These are phyloP conservation scores for Glareola pratincola DNA, from an alignment of 2,113 vertebrate species.

Conservation along the genomic window DNA sequence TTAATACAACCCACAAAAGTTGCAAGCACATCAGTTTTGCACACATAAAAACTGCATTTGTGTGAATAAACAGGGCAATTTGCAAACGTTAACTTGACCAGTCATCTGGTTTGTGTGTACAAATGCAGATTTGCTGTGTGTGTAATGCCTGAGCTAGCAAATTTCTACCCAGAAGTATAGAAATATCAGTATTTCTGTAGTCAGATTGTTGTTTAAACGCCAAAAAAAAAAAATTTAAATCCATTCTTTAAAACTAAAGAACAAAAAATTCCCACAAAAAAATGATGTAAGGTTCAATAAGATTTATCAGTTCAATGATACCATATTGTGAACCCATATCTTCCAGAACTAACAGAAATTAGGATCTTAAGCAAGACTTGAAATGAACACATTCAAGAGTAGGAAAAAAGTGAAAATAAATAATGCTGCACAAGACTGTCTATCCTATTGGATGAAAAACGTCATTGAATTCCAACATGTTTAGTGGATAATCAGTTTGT, in stretches of 20 bases:
- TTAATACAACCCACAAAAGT: constrained; percentile 8
- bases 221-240: background rate
- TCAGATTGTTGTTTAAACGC: background rate
- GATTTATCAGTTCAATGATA: background rate
- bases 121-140: background rate
- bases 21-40: constrained; percentile 39
- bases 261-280: background rate
- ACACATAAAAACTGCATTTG: background rate
- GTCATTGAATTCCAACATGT: background rate
- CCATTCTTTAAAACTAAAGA: background rate
- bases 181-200: background rate
- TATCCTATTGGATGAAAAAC: background rate
- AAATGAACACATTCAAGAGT: background rate
- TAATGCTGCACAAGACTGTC: background rate
- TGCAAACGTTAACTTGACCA: background rate
- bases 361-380: background rate
- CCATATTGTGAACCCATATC: background rate
- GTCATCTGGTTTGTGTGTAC: background rate
- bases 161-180: background rate
- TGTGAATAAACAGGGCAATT: constrained; percentile 8
- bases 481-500: background rate
- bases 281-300: background rate
- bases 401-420: background rate
- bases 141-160: background rate
- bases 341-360: background rate